Percentiles rank a stretch among this genome's conserved stretches.
Evolutionary conservation across 2,888 invertebrate genomes (phyloP).

Genomic region (Andrena marginata): DNA sequence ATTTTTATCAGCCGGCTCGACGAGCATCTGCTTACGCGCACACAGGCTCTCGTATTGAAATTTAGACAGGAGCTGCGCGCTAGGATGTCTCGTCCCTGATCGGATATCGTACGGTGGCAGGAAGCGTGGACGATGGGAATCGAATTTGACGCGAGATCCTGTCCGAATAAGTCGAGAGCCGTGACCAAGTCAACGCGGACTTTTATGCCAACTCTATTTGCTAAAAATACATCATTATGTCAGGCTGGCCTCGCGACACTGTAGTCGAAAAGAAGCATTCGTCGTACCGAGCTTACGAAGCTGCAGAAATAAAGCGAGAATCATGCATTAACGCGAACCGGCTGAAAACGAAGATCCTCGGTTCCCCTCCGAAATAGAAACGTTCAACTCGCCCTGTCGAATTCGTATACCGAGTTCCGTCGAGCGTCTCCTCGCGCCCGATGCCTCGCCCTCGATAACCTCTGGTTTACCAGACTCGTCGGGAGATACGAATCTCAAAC

Average conservation of each 20-base stretch:
- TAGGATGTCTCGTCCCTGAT: background rate
- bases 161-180: conserved; percentile 3
- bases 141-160: conserved; percentile 15
- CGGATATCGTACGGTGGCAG: background rate
- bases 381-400: no score
- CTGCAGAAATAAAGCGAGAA: background rate
- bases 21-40: background rate
- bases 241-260: conserved; percentile 1
- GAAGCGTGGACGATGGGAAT: background rate
- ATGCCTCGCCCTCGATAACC: no score
- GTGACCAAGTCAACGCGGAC: background rate
- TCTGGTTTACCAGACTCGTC: no score
- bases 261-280: background rate
- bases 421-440: no score
- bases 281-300: background rate
- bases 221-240: conserved; percentile 41
- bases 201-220: conserved; percentile 39
- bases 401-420: no score
- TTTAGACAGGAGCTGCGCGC: background rate
- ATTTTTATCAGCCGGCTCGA: conserved; percentile 18
- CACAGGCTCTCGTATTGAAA: background rate
- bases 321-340: background rate
- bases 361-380: no score
- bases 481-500: background rate
- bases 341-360: no score